Evolutionary conservation across 2,888 invertebrate genomes (phyloP).

Genomic region (Copidosoma aretas): DNA sequence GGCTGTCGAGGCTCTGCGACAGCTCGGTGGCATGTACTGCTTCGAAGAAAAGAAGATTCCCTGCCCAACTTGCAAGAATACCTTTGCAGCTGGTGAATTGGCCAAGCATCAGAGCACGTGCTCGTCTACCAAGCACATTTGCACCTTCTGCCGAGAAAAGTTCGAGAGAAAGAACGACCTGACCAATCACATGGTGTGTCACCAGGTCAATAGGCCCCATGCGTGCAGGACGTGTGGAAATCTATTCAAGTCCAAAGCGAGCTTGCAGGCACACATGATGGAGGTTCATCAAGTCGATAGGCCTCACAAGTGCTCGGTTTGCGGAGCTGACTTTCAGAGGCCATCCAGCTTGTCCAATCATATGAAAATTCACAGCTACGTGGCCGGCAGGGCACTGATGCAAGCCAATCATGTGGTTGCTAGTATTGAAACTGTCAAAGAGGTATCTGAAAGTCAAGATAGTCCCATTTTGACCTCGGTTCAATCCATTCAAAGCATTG

Average conservation of each 20-base stretch:
- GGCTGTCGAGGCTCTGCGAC: constrained; percentile 64
- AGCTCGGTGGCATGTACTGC: constrained; percentile 61
- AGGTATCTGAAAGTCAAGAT: constrained; percentile 44
- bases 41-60: constrained; percentile 55
- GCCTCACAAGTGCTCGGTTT: constrained; percentile 61
- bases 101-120: constrained; percentile 53
- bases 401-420: constrained; percentile 47
- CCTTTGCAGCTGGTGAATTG: constrained; percentile 51
- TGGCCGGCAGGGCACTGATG: constrained; percentile 61
- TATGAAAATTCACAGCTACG: constrained; percentile 64
- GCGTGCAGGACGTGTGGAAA: constrained; percentile 61
- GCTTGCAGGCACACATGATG: constrained; percentile 57
- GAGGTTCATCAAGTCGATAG: constrained; percentile 54
- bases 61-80: constrained; percentile 51
- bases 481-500: constrained; percentile 50
- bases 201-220: constrained; percentile 63
- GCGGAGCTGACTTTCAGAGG: constrained; percentile 62
- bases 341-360: constrained; percentile 65
- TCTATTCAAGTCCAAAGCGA: constrained; percentile 58
- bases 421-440: constrained; percentile 39
- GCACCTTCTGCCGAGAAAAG: constrained; percentile 56
- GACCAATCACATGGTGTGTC: constrained; percentile 64
- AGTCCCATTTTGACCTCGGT: constrained; percentile 45
- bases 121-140: constrained; percentile 49
- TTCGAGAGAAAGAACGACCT: constrained; percentile 63